These are phyloP conservation scores for Kryptopterus vitreolus DNA, from an alignment of 2,797 vertebrate genomes.

Conservation along the genomic window DNA sequence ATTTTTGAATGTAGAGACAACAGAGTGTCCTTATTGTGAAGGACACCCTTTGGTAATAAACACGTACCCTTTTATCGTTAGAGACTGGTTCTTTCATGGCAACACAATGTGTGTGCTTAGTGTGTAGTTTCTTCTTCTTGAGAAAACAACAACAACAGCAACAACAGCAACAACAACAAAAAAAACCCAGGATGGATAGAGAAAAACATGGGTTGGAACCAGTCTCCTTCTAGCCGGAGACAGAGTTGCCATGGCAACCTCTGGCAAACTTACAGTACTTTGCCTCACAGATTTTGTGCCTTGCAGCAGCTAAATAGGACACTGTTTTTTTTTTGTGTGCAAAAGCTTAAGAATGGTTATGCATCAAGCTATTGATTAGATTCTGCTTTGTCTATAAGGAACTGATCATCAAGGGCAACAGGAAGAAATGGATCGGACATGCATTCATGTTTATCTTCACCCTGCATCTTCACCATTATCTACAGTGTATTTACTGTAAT, in stretches of 20 bases:
- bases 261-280: slow-evolving; percentile 57
- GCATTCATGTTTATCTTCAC: neutral
- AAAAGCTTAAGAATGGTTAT: neutral
- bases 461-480: no score
- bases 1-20: neutral
- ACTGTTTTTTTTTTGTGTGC: slow-evolving; percentile 23
- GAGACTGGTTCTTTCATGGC: neutral
- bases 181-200: neutral
- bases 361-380: slow-evolving; percentile 16
- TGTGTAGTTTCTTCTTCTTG: neutral
- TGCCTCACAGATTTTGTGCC: slow-evolving; percentile 46
- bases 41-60: neutral
- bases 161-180: neutral
- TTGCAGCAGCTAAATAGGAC: slow-evolving; percentile 52
- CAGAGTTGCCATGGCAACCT: slow-evolving; percentile 59
- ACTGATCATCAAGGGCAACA: neutral
- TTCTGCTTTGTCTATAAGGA: neutral
- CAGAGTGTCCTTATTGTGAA: neutral
- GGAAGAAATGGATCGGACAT: neutral
- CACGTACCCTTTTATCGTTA: neutral
- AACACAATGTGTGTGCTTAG: neutral
- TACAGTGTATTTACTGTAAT: neutral
- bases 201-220: slow-evolving; percentile 54
- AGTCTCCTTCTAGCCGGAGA: slow-evolving; percentile 45
- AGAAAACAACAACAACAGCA: neutral